Percentiles rank a stretch among this genome's conserved stretches.
These are phyloP conservation scores for Meganola albula DNA, from an alignment of 2,888 invertebrate species.

Conservation along the genomic window DNA sequence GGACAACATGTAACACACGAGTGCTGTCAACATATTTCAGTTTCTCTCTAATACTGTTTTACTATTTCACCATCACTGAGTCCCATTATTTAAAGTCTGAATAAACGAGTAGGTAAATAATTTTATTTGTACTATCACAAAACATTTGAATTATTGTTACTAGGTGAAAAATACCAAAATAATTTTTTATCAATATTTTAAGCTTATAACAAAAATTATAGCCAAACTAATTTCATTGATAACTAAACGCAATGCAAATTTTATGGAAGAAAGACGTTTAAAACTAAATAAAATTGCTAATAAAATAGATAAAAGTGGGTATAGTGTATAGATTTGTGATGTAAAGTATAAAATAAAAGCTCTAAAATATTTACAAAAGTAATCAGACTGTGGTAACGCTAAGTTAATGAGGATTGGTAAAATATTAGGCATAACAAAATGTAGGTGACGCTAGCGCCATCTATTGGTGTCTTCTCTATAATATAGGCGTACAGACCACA, in stretches of 20 bases:
- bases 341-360: conserved; percentile 48
- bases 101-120: conserved; percentile 42
- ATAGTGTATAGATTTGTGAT: conserved; percentile 38
- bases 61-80: conserved; percentile 37
- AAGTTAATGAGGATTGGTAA: conserved; percentile 31
- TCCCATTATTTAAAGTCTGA: conserved; percentile 31
- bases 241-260: conserved; percentile 47
- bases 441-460: conserved; percentile 1
- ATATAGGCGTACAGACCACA: conserved; percentile 30
- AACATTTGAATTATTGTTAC: conserved; percentile 31
- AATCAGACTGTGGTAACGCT: conserved; percentile 53
- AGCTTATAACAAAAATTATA: conserved; percentile 49
- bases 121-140: conserved; percentile 73
- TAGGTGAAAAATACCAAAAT: conserved; percentile 14
- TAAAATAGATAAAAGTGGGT: conserved; percentile 37
- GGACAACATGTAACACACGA: conserved; percentile 25
- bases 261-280: conserved; percentile 38
- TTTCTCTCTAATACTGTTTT: conserved; percentile 57
- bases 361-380: conserved; percentile 60
- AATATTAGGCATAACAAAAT: conserved; percentile 20
- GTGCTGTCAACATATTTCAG: conserved; percentile 24
- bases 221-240: conserved; percentile 42
- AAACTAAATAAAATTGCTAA: conserved; percentile 51
- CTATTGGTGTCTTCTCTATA: conserved; percentile 11
- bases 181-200: conserved; percentile 24